Percentiles rank a stretch among this genome's conserved stretches.
Evolutionary conservation across 2,888 invertebrate species (phyloP).

Genomic region (Xylota sylvarum): DNA sequence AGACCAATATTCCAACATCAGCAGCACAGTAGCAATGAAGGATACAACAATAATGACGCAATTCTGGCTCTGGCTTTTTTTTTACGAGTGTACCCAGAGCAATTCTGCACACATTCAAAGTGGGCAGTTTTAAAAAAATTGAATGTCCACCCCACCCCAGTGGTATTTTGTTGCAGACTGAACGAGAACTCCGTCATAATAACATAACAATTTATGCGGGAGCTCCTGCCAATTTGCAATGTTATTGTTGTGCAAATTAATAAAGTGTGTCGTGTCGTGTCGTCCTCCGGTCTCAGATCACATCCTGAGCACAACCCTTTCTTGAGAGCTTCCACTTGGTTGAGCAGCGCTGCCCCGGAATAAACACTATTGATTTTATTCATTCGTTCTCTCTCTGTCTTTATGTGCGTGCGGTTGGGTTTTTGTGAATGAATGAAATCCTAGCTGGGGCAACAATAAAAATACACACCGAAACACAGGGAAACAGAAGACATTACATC

Average conservation of each 20-base stretch:
- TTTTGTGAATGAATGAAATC: constrained; percentile 47
- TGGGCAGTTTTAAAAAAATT: constrained; percentile 29
- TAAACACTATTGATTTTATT: constrained; percentile 56
- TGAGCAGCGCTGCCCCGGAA: constrained; percentile 28
- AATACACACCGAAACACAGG: background rate
- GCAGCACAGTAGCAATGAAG: background rate
- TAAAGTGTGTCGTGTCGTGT: constrained; percentile 17
- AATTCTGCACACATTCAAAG: constrained; percentile 19
- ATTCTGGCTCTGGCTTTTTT: constrained; percentile 19
- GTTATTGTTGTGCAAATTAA: constrained; percentile 43
- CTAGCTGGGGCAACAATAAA: background rate
- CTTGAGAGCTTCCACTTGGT: constrained; percentile 13
- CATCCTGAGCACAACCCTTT: constrained; percentile 8
- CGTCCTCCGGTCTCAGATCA: constrained; percentile 17
- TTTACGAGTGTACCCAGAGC: constrained; percentile 30
- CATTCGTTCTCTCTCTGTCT: background rate
- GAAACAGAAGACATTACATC: constrained; percentile 13
- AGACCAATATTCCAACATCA: constrained; percentile 30
- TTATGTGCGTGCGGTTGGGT: constrained; percentile 3
- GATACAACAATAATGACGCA: constrained; percentile 59
- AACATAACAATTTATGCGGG: constrained; percentile 14
- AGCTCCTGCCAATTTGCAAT: constrained; percentile 31
- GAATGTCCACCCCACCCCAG: background rate
- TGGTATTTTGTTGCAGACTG: background rate
- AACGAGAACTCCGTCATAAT: constrained; percentile 15